Base-by-base conservation (phyloP, 2,888 invertebrate species). In the Cataglyphis livida region DNA sequence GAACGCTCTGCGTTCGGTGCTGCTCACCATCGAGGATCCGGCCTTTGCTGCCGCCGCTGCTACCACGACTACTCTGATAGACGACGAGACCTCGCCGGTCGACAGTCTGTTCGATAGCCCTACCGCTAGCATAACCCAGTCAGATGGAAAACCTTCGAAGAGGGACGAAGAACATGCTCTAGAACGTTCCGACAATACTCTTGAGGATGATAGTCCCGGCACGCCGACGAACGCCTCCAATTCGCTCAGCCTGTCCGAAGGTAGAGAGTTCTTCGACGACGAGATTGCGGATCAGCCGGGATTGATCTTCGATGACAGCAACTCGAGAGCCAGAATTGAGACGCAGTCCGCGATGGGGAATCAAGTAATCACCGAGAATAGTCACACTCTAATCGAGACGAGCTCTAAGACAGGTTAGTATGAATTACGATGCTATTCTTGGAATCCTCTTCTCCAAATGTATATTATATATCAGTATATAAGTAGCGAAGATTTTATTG, bases 211-310 rank as follows among this genome's bases (percentile, higher is more conserved):
- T 38, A 94, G 97, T 3, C 97, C 97, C 0, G 97, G 97, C 1
- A 97, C 97, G 0, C 98, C 98, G 1, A 98, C 98, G 0, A 97
- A 97, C 90, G 95, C 95, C 1, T 97, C 97, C 0, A 97, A 97
- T 81, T 98, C 98, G 0, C 95, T 98, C 0, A 98, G 98, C 0
- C 95, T 98, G n/a, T 97, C 98, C 0, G 98, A 98, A 88, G 97
- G 97, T 25, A 95, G 97, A 86, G 98, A 98, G 93, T 98, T 97
- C 94, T 96, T 98, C 85, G 98, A 98, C 91, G 98, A 98, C 91
- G 98, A 98, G 95, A 98, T 98, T 84, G 98, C 98, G 61, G 98
- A 98, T 95, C 98, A 98, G 92, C 98, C 98, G 15, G 98, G 97
- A 0, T 94, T 98, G 86, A 95, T 97, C 18, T 98, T 98, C 92